Evolutionary conservation across 2,797 vertebrate species (phyloP), one percentile per base, ranked within the genome.

Genomic region (Enteromius anoplus): DNA sequence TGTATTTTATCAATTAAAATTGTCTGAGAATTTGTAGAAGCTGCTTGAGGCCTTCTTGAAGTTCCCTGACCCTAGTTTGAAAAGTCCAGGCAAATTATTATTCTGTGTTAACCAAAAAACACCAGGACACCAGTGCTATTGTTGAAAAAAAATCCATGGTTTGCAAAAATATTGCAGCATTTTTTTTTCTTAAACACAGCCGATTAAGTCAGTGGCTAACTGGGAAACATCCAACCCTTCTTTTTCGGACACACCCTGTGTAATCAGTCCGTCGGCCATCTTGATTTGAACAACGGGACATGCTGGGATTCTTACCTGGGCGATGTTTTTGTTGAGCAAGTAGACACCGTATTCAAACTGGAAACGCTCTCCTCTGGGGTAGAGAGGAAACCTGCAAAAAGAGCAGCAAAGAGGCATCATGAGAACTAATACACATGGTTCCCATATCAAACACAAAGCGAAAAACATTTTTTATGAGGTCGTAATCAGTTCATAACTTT

Each of bases 321-420:
- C 98, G 71, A 99, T 98, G 88, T 99, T 99, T 94, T 99, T 99
- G 95, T 99, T 99, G 90, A 99, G 96, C 92, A 99, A 95, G 92
- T 99, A 99, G 82, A 99, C 98, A 1, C 97, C 98, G 0, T 99
- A 99, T 89, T 99, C 97, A 92, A 99, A 99, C 84, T 99, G 98
- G 88, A 99, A 96, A 51, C 98, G 96, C 91, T 99, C 98, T 85
- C 97, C 97, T 93, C 97, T 96, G 70, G 96, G 95, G 90, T 98
- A 97, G 76, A 99, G 92, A 72, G 97, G 97, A 90, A 99, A 99
- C 91, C 98, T 99, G 89, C 77, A 82, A 84, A 70, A 77, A 62
- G 55, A 47, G 45, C 42, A 73, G 14, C 51, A 79, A 10, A 80
- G 14, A 73, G 23, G 49, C 70, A 75, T 85, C 83, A 81, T 58